Base-by-base conservation (phyloP, 2,113 vertebrate species). In the Peromyscus maniculatus region DNA sequence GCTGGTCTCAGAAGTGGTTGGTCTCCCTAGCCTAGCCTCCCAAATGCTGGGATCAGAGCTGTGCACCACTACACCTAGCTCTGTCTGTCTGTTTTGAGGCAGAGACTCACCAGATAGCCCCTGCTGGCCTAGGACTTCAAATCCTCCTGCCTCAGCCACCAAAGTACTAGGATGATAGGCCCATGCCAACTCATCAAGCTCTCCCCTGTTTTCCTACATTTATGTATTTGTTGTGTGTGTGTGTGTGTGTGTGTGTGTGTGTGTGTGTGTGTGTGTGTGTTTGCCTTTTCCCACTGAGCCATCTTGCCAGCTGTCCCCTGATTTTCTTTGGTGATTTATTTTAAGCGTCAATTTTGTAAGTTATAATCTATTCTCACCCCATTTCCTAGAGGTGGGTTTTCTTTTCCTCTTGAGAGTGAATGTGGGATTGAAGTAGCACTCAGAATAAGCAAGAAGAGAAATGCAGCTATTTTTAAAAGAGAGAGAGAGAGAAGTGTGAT, bases 361-460 rank as follows among this genome's bases (percentile, higher is more conserved):
- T 88, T 91, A 52, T 87, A 78, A 66, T 67, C 13, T 79, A 43
- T 74, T 90, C 72, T 91, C 86, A 62, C 1, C 7, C 22, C 15
- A n/a, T 93, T 86, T 93, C 16, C 24, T 89, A 95, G 69, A 72
- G 71, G 36, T 49, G 88, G 43, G 64, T 94, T 94, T 96, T 92
- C 31, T 94, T 82, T 19, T 55, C 39, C 87, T 96, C 19, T 89
- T 94, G 22, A 91, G 36, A 89, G 94, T 92, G 8, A 79, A 75
- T 93, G 43, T 91, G 6, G 79, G 86, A 43, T 90, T 90, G 79
- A 74, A 78, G 59, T 88, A 21, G 22, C 31, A 31, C 71, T 90
- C 43, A 36, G 36, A 82, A 95, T 79, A 88, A 71, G 59, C 36
- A 84, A 83, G 67, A 72, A 93, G 33, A 80, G 28, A 52, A 91